phyloP scores from a whole-genome alignment of 1,140 invertebrate species.

The Onthophagus taurus region DNA sequence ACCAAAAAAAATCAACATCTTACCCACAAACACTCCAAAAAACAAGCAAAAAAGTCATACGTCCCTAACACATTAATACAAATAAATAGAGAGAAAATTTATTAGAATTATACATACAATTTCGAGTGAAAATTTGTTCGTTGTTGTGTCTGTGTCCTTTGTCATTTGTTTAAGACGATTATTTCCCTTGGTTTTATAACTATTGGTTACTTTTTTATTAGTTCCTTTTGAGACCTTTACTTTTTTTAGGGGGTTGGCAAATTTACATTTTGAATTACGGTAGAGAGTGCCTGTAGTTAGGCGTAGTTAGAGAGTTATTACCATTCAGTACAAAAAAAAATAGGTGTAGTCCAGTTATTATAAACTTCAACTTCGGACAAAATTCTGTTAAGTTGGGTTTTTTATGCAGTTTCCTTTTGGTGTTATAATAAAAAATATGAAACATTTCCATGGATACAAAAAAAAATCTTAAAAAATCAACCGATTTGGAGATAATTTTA shows the following conservation, averaged over 20 bases:
- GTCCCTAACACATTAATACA: too few relatives aligned
- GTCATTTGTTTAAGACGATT: slow-evolving; percentile 14
- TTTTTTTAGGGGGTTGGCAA: slow-evolving; percentile 38
- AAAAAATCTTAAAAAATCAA: too few relatives aligned
- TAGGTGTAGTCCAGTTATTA: slow-evolving; percentile 5
- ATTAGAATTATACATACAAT: too few relatives aligned
- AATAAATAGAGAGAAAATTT: too few relatives aligned
- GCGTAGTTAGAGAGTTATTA: slow-evolving; percentile 7
- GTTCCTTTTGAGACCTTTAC: slow-evolving; percentile 10
- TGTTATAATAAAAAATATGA: too few relatives aligned
- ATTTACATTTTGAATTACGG: slow-evolving; percentile 30
- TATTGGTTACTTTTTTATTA: slow-evolving; percentile 22
- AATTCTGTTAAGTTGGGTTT: slow-evolving; percentile 16
- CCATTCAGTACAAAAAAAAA: slow-evolving; percentile 4
- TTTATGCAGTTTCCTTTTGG: not conserved
- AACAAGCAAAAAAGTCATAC: too few relatives aligned
- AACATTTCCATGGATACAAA: too few relatives aligned
- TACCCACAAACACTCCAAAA: too few relatives aligned
- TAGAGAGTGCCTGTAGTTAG: slow-evolving; percentile 14
- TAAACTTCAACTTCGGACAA: slow-evolving; percentile 15
- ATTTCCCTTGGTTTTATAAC: slow-evolving; percentile 2
- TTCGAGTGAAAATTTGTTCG: too few relatives aligned
- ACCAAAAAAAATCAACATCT: too few relatives aligned
- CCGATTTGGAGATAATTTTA: too few relatives aligned
- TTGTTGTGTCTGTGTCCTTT: slow-evolving; percentile 19